Percentiles rank a stretch among this genome's conserved stretches.
phyloP scores from a whole-genome alignment of 2,888 invertebrate species.

The Muschampia plurimacula region DNA sequence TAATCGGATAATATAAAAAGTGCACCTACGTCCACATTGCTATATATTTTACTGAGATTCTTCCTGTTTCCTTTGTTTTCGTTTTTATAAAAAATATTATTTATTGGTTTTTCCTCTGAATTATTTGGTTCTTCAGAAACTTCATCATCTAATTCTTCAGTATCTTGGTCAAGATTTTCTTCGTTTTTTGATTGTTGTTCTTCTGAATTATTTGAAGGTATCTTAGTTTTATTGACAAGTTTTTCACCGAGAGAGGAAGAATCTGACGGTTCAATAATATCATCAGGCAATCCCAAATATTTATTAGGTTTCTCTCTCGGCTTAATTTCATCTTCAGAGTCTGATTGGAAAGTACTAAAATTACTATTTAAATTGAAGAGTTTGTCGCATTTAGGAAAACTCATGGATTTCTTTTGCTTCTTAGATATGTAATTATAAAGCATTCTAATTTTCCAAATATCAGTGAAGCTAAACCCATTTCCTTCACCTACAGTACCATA shows the following conservation, averaged over 20 bases:
- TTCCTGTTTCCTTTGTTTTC: no score
- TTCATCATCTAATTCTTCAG: constrained; percentile 4
- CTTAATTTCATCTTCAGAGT: constrained; percentile 38
- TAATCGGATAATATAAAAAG: constrained; percentile 5
- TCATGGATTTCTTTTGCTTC: constrained; percentile 44
- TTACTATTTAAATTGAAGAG: constrained; percentile 57
- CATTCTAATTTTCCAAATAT: constrained; percentile 65
- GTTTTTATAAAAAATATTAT: neutral
- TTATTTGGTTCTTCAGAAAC: neutral
- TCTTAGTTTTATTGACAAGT: neutral
- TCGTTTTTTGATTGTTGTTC: neutral
- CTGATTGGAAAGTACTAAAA: constrained; percentile 43
- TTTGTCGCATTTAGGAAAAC: constrained; percentile 57
- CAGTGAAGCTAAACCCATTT: constrained; percentile 52
- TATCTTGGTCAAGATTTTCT: neutral
- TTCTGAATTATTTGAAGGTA: neutral
- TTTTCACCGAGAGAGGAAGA: neutral
- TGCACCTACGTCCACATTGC: neutral
- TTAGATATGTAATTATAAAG: constrained; percentile 61
- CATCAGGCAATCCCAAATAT: constrained; percentile 51
- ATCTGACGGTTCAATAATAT: neutral
- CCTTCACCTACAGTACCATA: constrained; percentile 38
- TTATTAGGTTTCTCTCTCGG: constrained; percentile 56
- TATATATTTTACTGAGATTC: neutral
- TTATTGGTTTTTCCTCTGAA: neutral